A percentile compares a stretch with the other conserved stretches of the same genome.
Conservation (phyloP, 2,888 invertebrate genomes). For the Plagiodera versicolora region DNA sequence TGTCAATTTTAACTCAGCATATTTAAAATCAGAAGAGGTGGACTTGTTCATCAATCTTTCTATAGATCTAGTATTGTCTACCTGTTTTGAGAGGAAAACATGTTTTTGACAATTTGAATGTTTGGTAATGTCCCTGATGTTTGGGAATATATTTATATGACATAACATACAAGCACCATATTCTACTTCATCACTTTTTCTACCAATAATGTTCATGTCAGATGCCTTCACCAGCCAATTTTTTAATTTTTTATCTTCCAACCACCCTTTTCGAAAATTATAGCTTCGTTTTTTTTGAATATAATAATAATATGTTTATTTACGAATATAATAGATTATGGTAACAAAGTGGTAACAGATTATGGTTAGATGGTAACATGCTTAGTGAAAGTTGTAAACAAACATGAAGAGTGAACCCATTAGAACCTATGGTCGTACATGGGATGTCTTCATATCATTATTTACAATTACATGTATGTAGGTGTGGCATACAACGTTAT, state of each 20-base stretch:
- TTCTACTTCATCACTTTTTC: not conserved
- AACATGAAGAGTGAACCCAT: too few relatives aligned
- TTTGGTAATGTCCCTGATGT: not conserved
- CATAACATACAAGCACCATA: not conserved
- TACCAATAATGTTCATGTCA: not conserved
- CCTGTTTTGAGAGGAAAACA: not conserved
- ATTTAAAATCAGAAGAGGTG: not conserved
- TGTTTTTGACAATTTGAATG: constrained; percentile 1
- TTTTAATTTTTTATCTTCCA: not conserved
- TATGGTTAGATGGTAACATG: too few relatives aligned
- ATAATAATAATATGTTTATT: too few relatives aligned
- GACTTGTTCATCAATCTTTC: not conserved
- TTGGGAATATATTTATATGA: not conserved
- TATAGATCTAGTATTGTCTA: not conserved
- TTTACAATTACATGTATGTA: too few relatives aligned
- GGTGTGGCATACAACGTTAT: too few relatives aligned
- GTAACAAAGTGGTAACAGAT: too few relatives aligned
- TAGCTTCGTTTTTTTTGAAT: not conserved
- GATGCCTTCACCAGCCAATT: constrained; percentile 1
- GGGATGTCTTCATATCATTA: too few relatives aligned
- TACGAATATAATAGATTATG: too few relatives aligned
- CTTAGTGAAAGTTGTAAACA: too few relatives aligned
- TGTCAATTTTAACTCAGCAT: not conserved
- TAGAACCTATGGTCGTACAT: too few relatives aligned
- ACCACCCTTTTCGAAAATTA: not conserved